phyloP scores from a whole-genome alignment of 1,140 invertebrate genomes.

The Uloborus diversus region DNA sequence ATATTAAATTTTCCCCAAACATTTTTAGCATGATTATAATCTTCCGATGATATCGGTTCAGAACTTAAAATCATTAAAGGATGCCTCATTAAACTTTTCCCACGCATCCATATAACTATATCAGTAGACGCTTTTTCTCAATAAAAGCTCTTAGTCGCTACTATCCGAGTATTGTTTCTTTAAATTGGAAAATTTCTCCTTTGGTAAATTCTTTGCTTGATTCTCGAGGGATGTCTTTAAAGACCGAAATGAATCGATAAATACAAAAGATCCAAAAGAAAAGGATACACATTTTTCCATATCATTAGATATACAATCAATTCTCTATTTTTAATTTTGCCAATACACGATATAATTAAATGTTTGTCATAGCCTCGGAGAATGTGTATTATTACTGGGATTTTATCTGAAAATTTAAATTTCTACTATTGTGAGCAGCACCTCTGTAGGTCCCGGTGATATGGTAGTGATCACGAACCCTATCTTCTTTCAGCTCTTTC shows the following conservation, averaged over 20 bases:
- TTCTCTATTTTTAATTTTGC: neutral
- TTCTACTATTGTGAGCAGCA: neutral
- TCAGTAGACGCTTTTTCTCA: neutral
- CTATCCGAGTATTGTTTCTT: neutral
- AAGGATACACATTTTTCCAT: neutral
- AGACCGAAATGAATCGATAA: neutral
- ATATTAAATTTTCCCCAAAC: neutral
- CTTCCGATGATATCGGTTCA: neutral
- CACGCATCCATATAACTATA: neutral
- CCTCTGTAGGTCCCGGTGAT: neutral
- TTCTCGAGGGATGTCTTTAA: neutral
- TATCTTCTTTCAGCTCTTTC: neutral
- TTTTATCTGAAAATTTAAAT: neutral
- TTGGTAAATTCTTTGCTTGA: neutral
- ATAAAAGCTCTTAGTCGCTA: neutral
- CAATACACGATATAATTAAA: neutral
- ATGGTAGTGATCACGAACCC: neutral
- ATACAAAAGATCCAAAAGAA: neutral
- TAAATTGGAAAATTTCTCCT: neutral
- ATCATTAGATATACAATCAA: neutral
- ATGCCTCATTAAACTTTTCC: neutral
- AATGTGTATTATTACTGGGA: neutral
- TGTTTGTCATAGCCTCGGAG: neutral
- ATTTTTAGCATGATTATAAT: neutral
- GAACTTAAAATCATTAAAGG: neutral